These are phyloP conservation scores for Delia radicum DNA, from an alignment of 1,140 invertebrate genomes.

Conservation along the genomic window DNA sequence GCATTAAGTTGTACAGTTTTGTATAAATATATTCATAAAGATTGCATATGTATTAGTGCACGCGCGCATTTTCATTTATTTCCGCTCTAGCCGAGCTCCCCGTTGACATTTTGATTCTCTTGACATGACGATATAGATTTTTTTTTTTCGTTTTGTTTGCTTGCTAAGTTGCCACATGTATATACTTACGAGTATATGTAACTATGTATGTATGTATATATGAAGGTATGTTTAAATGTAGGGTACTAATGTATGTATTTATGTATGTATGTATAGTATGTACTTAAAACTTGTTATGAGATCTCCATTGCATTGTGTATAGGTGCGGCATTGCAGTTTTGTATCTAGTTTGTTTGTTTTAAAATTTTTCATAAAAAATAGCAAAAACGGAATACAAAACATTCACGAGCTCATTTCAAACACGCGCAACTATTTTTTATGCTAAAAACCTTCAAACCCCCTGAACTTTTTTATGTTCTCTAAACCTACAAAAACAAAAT, in stretches of 20 bases:
- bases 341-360: not conserved
- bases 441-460: not conserved
- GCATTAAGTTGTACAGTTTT: not conserved
- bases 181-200: not conserved
- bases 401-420: not conserved
- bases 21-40: not conserved
- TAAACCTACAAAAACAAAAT: no score
- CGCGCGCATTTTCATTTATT: conserved; percentile 13
- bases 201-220: conserved; percentile 11
- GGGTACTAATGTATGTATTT: not conserved
- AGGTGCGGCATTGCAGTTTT: conserved; percentile 18
- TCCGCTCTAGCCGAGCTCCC: not conserved
- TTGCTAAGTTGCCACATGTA: conserved; percentile 11
- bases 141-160: not conserved
- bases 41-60: not conserved
- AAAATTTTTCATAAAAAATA: not conserved
- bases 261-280: not conserved
- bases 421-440: not conserved
- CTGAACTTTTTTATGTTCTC: no score
- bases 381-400: not conserved
- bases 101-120: not conserved
- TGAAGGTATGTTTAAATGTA: not conserved
- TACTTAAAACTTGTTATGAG: conserved; percentile 26
- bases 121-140: not conserved
- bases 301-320: conserved; percentile 42